These are phyloP conservation scores for Tupaia tana DNA, from an alignment of 2,113 vertebrate genomes.

Conservation along the genomic window DNA sequence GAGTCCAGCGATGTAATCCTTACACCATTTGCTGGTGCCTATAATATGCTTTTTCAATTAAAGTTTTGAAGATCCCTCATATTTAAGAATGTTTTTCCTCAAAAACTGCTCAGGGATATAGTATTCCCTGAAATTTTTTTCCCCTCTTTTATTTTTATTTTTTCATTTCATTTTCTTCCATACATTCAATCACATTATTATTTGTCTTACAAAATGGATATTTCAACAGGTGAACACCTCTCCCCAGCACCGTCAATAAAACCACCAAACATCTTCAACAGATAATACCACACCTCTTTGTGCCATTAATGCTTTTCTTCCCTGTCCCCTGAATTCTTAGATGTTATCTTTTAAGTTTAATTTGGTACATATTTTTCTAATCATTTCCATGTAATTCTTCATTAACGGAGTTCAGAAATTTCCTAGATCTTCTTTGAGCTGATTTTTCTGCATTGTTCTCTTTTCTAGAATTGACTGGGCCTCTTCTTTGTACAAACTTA, in stretches of 20 bases:
- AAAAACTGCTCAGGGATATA: neutral
- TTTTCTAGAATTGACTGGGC: accelerated
- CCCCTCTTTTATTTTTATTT: no score
- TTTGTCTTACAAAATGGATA: no score
- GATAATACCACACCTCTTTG: no score
- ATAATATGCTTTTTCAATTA: no score
- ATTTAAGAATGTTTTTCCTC: neutral
- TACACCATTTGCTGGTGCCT: no score
- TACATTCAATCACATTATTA: no score
- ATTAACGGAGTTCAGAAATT: neutral
- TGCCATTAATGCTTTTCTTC: no score
- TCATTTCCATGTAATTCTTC: neutral
- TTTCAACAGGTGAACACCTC: no score
- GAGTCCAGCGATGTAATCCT: no score
- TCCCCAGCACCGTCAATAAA: no score
- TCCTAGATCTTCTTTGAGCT: neutral
- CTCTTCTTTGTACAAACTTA: neutral
- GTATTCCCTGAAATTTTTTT: neutral
- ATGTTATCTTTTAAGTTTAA: neutral
- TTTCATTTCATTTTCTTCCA: no score
- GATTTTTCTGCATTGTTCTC: neutral
- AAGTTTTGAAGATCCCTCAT: neutral
- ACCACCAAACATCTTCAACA: no score
- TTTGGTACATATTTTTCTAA: neutral
- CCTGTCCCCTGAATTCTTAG: neutral